These are phyloP conservation scores for Pseudochirops cupreus DNA, from an alignment of 2,797 vertebrate species.

Conservation along the genomic window DNA sequence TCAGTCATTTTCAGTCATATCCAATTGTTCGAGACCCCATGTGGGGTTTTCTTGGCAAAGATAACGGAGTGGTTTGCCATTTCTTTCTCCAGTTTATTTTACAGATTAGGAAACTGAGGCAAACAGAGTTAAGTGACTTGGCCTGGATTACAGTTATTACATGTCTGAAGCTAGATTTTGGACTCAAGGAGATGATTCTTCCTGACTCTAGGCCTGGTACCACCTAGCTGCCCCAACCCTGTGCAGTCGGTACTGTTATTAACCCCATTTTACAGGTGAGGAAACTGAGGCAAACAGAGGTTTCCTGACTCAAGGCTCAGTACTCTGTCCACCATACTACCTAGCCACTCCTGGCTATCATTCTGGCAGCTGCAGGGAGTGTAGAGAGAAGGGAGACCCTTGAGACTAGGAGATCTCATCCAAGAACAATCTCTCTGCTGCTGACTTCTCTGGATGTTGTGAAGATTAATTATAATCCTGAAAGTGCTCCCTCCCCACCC, in stretches of 20 bases:
- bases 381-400: not conserved
- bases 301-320: not conserved
- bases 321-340: not conserved
- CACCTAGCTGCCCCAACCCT: not conserved
- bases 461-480: not conserved
- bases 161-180: not conserved
- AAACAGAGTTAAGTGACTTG: not conserved
- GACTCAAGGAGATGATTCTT: not conserved
- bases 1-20: not conserved
- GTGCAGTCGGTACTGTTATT: not conserved
- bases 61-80: not conserved
- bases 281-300: not conserved
- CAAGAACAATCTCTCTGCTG: not conserved
- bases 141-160: not conserved
- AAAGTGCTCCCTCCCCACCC: not conserved
- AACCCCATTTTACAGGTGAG: not conserved
- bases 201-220: not conserved
- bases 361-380: not conserved
- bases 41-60: not conserved
- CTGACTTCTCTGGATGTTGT: not conserved
- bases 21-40: not conserved
- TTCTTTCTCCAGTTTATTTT: not conserved
- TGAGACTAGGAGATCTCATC: not conserved
- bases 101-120: not conserved
- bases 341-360: not conserved